phyloP scores from a whole-genome alignment of 2,888 invertebrate species.

The Rhorus exstirpatorius region DNA sequence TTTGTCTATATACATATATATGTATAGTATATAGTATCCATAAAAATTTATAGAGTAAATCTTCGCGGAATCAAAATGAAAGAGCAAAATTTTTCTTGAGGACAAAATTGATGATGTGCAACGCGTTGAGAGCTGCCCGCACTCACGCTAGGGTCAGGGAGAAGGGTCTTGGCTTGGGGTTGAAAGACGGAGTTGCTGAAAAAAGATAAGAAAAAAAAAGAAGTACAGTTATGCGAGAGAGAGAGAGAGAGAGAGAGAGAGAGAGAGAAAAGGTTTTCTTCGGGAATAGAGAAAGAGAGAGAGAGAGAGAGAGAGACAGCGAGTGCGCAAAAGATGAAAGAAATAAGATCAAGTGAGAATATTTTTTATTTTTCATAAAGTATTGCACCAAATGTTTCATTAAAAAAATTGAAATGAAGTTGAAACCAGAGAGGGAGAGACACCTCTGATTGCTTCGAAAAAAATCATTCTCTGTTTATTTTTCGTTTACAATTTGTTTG shows the following conservation, averaged over 20 bases:
- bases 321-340: slow-evolving; percentile 48
- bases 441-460: not conserved
- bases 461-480: too few species aligned
- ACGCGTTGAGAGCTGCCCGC: slow-evolving; percentile 84
- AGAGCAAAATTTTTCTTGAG: slow-evolving; percentile 63
- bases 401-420: not conserved
- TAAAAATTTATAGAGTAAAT: slow-evolving; percentile 65
- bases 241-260: slow-evolving; percentile 57
- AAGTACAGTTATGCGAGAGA: slow-evolving; percentile 68
- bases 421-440: not conserved
- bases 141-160: slow-evolving; percentile 87
- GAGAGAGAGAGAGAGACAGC: slow-evolving; percentile 49
- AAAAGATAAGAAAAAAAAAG: slow-evolving; percentile 86
- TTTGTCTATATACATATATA: slow-evolving; percentile 51
- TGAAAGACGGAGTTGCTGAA: slow-evolving; percentile 89
- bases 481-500: too few species aligned
- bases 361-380: not conserved
- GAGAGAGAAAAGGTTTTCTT: slow-evolving; percentile 60
- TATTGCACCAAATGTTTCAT: not conserved
- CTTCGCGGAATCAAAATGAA: slow-evolving; percentile 41
- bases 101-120: slow-evolving; percentile 71
- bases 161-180: slow-evolving; percentile 88
- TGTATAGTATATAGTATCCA: slow-evolving; percentile 59
- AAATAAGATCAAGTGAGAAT: not conserved
- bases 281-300: slow-evolving; percentile 44